Evolutionary conservation across 2,888 invertebrate genomes (phyloP), one percentile per base, ranked within the genome.

Genomic region (Carterocephalus palaemon): DNA sequence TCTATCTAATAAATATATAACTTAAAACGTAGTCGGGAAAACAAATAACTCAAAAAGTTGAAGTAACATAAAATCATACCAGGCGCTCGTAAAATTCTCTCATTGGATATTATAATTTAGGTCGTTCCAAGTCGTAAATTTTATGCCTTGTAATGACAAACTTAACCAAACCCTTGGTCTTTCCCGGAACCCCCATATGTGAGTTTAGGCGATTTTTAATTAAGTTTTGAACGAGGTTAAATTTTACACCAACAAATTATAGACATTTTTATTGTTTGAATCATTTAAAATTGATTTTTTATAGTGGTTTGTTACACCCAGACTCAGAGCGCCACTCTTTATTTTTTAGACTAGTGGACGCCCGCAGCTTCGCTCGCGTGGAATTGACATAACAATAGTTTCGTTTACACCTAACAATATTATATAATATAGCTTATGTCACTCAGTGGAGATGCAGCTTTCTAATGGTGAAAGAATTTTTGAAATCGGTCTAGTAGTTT

Each of bases 81-180:
- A 42, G 42, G 15, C 22, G 36, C 13, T 62, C 62, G 71, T 71
- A 62, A 54, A 48, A 43, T n/a, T n/a, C n/a, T n/a, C 36, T 43
- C 50, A 53, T 53, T 50, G 58, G 56, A 65, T 64, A 65, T 67
- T 58, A 69, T 73, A 70, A 74, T 73, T 69, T 67, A 64, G 64
- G 64, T 68, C 62, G 72, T 75, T 75, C 66, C 22, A 47, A 54
- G 48, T 72, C 74, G 67, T 75, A 71, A 75, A 75, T 60, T 64
- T 68, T 67, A 62, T 61, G 60, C 47, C 41, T 53, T 40, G 56
- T 67, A 70, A 73, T 73, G 73, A 69, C 73, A 70, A 68, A 67
- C 67, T 67, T 56, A 59, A 51, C 49, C 43, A 38, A 47, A 33
- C 42, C 51, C 52, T 47, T 49, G 55, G 46, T 46, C 54, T 51